Evolutionary conservation across 2,113 vertebrate species (phyloP).

Genomic region (Colaptes auratus): DNA sequence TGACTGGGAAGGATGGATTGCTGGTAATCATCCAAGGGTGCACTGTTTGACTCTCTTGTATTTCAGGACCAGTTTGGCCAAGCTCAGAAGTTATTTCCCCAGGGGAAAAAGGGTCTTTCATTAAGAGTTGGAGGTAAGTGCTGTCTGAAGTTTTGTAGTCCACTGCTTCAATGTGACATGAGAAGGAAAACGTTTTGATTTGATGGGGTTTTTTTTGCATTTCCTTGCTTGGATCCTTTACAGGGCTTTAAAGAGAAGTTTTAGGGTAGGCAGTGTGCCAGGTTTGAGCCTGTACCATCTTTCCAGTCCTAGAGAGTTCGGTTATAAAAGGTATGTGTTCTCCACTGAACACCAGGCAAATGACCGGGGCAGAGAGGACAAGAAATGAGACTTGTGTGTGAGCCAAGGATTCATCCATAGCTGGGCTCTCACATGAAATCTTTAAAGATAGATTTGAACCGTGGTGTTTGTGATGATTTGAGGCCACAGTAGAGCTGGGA

Average conservation of each 20-base stretch:
- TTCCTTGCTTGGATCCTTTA: not conserved
- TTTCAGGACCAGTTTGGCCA: not conserved
- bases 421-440: not conserved
- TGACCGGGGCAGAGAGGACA: not conserved
- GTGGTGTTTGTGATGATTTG: not conserved
- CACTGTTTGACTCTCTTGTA: not conserved
- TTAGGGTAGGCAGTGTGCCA: not conserved
- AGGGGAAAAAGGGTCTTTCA: not conserved
- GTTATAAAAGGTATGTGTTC: not conserved
- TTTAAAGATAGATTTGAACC: not conserved
- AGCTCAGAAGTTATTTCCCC: not conserved
- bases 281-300: not conserved
- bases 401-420: not conserved
- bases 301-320: not conserved
- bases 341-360: not conserved
- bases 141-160: not conserved
- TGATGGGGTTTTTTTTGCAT: constrained; percentile 13
- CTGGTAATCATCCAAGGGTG: not conserved
- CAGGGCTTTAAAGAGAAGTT: not conserved
- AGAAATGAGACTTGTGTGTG: not conserved
- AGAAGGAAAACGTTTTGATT: constrained; percentile 10
- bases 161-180: not conserved
- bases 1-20: not conserved
- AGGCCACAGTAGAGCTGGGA: not conserved
- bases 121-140: not conserved